phyloP scores from a whole-genome alignment of 2,797 vertebrate species.

The Kryptopterus vitreolus region DNA sequence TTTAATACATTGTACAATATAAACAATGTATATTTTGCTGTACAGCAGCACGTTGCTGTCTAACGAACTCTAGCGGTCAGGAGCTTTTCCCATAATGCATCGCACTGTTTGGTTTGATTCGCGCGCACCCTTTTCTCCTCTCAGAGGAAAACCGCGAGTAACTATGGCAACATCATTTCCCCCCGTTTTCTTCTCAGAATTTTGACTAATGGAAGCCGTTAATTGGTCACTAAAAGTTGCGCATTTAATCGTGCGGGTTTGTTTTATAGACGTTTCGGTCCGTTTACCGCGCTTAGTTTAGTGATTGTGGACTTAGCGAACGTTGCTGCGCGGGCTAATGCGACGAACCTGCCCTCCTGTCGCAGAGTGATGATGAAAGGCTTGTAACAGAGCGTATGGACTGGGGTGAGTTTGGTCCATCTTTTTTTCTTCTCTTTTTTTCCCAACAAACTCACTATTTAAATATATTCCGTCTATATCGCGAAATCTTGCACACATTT shows the following conservation, averaged over 20 bases:
- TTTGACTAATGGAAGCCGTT: background rate
- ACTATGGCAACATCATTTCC: background rate
- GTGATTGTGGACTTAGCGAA: background rate
- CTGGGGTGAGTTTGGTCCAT: background rate
- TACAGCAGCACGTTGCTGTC: no score
- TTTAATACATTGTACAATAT: no score
- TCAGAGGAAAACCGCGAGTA: background rate
- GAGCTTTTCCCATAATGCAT: conserved; percentile 9
- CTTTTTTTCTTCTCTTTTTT: background rate
- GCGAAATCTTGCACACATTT: background rate
- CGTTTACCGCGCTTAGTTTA: background rate
- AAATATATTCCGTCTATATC: background rate
- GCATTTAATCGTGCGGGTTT: background rate
- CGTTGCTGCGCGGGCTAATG: background rate
- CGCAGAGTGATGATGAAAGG: conserved; percentile 17
- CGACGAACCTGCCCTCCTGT: background rate
- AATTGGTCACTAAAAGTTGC: background rate
- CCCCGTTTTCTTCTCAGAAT: background rate
- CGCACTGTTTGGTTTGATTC: conserved; percentile 17
- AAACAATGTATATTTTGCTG: no score
- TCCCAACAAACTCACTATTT: no score
- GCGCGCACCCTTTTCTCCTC: background rate
- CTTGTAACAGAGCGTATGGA: no score
- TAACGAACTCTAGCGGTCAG: background rate
- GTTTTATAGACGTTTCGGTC: background rate